phyloP scores from a whole-genome alignment of 2,797 vertebrate genomes.

The Paratrypauchen microcephalus region DNA sequence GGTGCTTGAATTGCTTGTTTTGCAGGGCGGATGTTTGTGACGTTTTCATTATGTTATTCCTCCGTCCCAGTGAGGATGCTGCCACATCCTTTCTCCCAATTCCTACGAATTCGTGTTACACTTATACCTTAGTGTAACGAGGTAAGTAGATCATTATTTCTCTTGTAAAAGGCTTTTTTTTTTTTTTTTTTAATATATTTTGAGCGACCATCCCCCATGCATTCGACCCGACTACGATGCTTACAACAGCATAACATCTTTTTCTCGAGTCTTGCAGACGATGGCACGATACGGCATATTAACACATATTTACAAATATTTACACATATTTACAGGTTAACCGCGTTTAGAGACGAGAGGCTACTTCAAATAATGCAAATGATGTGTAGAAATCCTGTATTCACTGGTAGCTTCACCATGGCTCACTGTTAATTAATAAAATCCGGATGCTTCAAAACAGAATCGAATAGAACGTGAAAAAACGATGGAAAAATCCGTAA shows the following conservation, averaged over 20 bases:
- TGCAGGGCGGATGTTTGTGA: not conserved
- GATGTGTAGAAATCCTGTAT: too few relatives aligned
- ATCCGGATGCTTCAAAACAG: too few relatives aligned
- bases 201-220: not conserved
- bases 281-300: not conserved
- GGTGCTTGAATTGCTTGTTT: not conserved
- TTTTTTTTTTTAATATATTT: too few relatives aligned
- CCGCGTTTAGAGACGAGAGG: not conserved
- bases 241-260: not conserved
- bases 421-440: too few relatives aligned
- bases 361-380: too few relatives aligned
- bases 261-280: not conserved
- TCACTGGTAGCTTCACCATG: too few relatives aligned
- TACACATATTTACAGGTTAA: too few relatives aligned
- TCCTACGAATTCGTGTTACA: not conserved
- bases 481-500: too few relatives aligned
- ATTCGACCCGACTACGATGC: not conserved
- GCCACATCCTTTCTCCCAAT: not conserved
- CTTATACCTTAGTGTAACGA: not conserved
- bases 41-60: not conserved
- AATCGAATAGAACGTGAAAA: too few relatives aligned
- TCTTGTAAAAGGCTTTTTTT: not conserved
- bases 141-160: not conserved
- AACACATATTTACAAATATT: not conserved
- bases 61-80: not conserved